Conservation (phyloP, 2,113 vertebrate genomes). For the Ochotona princeps region DNA sequence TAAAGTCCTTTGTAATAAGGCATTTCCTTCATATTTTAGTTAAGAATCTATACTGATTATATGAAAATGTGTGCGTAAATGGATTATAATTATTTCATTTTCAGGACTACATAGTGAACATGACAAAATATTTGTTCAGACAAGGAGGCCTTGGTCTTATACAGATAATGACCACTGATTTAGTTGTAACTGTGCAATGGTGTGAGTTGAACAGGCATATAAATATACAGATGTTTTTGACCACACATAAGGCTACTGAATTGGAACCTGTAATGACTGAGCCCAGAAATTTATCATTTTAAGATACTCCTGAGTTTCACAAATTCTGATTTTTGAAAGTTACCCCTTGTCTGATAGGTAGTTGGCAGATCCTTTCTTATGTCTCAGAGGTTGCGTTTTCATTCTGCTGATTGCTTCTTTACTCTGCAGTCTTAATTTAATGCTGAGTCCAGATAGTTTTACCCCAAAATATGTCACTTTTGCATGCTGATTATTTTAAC, state of each 20-base stretch:
- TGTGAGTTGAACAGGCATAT: background rate
- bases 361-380: background rate
- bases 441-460: background rate
- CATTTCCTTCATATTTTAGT: constrained; percentile 28
- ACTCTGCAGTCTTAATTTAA: background rate
- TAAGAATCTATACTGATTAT: background rate
- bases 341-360: background rate
- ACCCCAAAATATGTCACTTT: too few relatives aligned
- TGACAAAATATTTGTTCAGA: constrained; percentile 16
- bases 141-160: background rate
- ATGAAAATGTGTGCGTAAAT: background rate
- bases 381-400: background rate
- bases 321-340: background rate
- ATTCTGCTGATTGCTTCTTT: background rate
- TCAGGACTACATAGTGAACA: background rate
- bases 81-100: background rate
- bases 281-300: background rate
- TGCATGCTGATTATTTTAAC: too few relatives aligned
- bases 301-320: background rate
- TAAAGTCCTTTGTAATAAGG: background rate
- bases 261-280: background rate
- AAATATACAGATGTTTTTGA: constrained; percentile 7
- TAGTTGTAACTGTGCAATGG: background rate
- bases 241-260: background rate
- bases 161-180: background rate